These are phyloP conservation scores for Rotaria sp. DNA, from an alignment of 2,888 invertebrate species.

Conservation along the genomic window DNA sequence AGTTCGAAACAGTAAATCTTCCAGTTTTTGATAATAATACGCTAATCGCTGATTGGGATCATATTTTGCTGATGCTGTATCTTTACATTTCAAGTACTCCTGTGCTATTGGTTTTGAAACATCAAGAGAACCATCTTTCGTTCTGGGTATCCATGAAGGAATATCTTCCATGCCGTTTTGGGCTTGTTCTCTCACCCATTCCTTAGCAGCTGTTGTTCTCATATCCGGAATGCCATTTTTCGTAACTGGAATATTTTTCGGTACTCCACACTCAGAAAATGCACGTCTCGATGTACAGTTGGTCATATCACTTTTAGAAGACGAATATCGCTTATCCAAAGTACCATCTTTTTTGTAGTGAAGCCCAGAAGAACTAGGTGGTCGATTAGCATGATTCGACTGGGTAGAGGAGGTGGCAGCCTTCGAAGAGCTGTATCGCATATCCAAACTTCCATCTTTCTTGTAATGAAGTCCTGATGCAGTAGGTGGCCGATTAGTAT, in stretches of 20 bases:
- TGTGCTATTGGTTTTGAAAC: background rate
- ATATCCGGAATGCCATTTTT: constrained; percentile 30
- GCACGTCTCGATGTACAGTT: background rate
- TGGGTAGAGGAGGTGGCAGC: background rate
- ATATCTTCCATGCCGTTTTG: background rate
- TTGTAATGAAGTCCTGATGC: background rate
- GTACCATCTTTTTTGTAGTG: constrained; percentile 29
- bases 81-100: background rate
- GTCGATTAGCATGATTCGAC: background rate
- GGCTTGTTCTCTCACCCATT: constrained; percentile 28
- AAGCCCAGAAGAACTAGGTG: background rate
- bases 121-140: constrained; percentile 30
- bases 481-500: background rate
- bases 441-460: constrained; percentile 23
- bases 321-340: background rate
- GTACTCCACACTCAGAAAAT: background rate
- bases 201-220: constrained; percentile 30
- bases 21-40: background rate
- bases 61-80: background rate
- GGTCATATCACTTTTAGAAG: background rate
- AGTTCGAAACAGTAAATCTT: background rate
- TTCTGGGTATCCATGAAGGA: constrained; percentile 12
- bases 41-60: background rate
- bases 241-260: constrained; percentile 2
- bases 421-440: background rate